phyloP scores from a whole-genome alignment of 2,888 invertebrate genomes.

The Aphodius granarius region DNA sequence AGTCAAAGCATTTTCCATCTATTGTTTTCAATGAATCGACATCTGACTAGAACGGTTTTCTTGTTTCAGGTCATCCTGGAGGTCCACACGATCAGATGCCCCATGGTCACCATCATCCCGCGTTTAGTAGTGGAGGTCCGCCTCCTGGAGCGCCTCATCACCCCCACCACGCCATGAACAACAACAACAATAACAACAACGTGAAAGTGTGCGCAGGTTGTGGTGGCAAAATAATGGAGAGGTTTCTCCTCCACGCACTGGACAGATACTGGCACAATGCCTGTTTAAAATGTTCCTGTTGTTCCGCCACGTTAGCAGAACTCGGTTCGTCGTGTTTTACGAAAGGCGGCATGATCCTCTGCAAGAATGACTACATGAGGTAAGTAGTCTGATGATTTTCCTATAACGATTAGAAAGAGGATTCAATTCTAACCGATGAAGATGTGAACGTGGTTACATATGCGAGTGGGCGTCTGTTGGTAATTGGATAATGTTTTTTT shows the following conservation, averaged over 20 bases:
- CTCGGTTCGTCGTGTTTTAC: constrained; percentile 91
- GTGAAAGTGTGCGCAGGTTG: constrained; percentile 89
- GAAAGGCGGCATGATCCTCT: constrained; percentile 91
- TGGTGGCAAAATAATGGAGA: constrained; percentile 88
- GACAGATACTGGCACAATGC: constrained; percentile 96
- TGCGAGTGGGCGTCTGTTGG: background rate
- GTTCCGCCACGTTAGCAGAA: constrained; percentile 86
- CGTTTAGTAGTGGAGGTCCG: constrained; percentile 55
- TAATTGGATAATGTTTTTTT: background rate
- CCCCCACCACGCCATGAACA: constrained; percentile 60
- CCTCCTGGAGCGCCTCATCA: constrained; percentile 53
- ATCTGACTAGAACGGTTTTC: background rate
- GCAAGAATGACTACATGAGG: constrained; percentile 95
- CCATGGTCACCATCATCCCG: constrained; percentile 52
- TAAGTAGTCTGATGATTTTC: constrained; percentile 56
- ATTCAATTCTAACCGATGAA: background rate
- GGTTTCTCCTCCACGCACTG: constrained; percentile 88
- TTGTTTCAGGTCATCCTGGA: constrained; percentile 40
- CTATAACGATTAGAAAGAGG: background rate
- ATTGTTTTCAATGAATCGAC: background rate
- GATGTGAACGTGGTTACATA: background rate
- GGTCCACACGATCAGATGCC: constrained; percentile 48
- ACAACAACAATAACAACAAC: constrained; percentile 58
- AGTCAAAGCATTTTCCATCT: background rate
- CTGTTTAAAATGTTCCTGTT: constrained; percentile 92